Conservation (phyloP, 1,140 invertebrate species). For the Drosophila nigromelanica region DNA sequence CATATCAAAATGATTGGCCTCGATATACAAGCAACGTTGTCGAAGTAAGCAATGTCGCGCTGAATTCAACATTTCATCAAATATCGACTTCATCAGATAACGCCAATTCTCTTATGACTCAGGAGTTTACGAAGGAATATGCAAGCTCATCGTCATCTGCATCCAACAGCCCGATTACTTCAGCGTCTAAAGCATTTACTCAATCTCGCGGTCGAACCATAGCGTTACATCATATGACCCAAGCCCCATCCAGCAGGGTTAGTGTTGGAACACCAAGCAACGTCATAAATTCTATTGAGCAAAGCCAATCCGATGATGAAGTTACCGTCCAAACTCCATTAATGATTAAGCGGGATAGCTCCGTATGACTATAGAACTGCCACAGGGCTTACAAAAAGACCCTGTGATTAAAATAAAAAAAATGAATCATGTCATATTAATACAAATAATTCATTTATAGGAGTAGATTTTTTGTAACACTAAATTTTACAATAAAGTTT, state of each 20-base stretch:
- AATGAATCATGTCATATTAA: constrained; percentile 34
- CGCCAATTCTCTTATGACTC: constrained; percentile 51
- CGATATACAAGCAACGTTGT: constrained; percentile 76
- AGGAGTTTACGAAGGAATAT: constrained; percentile 46
- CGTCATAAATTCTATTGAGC: constrained; percentile 58
- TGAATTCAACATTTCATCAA: constrained; percentile 80
- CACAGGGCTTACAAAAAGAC: constrained; percentile 73
- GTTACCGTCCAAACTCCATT: constrained; percentile 85
- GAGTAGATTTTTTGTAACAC: constrained; percentile 35
- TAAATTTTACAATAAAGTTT: constrained; percentile 37
- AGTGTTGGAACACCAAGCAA: constrained; percentile 62
- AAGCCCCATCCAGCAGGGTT: constrained; percentile 61
- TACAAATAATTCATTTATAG: constrained; percentile 33
- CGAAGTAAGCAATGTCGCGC: constrained; percentile 63
- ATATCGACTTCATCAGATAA: constrained; percentile 84
- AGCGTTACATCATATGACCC: constrained; percentile 75
- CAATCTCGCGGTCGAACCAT: constrained; percentile 66
- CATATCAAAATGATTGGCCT: constrained; percentile 84
- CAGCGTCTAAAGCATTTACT: constrained; percentile 53
- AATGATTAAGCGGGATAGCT: constrained; percentile 86
- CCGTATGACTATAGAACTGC: constrained; percentile 85
- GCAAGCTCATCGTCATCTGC: constrained; percentile 55
- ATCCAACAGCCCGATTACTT: constrained; percentile 62
- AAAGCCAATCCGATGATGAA: constrained; percentile 84
- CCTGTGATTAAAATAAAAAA: constrained; percentile 65